Evolutionary conservation across 92 coral and sea anemone species (phyloP).

Genomic region (Palythoa grandiflora): DNA sequence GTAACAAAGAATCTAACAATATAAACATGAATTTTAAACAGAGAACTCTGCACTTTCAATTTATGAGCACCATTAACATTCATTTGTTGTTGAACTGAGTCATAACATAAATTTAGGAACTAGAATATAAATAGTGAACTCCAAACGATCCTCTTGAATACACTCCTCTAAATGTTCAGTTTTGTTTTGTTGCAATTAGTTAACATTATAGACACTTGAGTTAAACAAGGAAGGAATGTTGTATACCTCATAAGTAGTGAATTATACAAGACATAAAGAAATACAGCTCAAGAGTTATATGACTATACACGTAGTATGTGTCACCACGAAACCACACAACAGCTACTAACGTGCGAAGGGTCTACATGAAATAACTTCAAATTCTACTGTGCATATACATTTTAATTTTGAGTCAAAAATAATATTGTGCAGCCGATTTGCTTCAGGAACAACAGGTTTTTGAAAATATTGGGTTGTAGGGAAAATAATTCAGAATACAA

Average conservation of each 20-base stretch:
- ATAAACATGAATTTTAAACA: neutral
- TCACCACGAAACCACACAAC: too few relatives aligned
- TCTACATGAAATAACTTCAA: too few relatives aligned
- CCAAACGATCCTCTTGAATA: neutral
- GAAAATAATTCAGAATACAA: too few relatives aligned
- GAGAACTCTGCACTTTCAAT: neutral
- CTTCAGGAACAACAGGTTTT: too few relatives aligned
- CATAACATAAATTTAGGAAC: neutral
- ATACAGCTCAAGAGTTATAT: too few relatives aligned
- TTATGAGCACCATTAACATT: neutral
- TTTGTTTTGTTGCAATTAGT: neutral
- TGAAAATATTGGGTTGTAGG: too few relatives aligned
- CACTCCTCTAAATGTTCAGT: neutral
- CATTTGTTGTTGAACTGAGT: slow-evolving; percentile 2
- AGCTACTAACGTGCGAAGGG: too few relatives aligned
- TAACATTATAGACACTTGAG: neutral
- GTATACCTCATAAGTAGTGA: too few relatives aligned
- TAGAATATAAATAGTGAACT: neutral
- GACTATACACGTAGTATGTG: too few relatives aligned
- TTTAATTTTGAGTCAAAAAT: too few relatives aligned
- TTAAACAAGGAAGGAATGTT: slow-evolving; percentile 1
- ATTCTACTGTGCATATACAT: too few relatives aligned
- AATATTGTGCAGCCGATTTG: too few relatives aligned
- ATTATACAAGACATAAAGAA: neutral
- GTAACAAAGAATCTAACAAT: neutral